Evolutionary conservation across 2,113 vertebrate species (phyloP).

Genomic region (Hepsetus odoe): DNA sequence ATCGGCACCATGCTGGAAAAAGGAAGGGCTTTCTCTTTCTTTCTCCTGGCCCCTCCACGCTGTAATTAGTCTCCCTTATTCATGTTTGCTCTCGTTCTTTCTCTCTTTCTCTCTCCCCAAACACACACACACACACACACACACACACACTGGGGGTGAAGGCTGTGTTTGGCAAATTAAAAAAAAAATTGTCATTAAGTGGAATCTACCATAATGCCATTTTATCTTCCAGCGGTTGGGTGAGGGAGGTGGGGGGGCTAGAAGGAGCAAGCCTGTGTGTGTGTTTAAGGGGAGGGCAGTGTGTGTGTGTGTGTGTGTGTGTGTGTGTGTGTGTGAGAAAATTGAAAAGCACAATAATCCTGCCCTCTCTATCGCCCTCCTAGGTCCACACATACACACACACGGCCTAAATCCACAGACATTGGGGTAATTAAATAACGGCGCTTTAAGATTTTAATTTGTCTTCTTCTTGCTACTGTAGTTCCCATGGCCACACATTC

Average conservation of each 20-base stretch:
- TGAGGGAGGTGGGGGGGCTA: constrained; percentile 61
- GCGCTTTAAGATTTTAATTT: constrained; percentile 99
- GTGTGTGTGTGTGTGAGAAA: constrained; percentile 38
- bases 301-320: constrained; percentile 47
- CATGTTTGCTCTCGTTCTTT: constrained; percentile 36
- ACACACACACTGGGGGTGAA: constrained; percentile 72
- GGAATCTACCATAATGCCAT: constrained; percentile 99
- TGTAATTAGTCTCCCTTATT: constrained; percentile 97
- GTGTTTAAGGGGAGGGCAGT: constrained; percentile 51
- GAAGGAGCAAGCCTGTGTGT: constrained; percentile 40
- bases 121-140: constrained; percentile 58
- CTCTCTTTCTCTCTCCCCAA: background rate
- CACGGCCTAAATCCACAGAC: constrained; percentile 84
- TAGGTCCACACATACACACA: constrained; percentile 39
- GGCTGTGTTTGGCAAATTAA: constrained; percentile 98
- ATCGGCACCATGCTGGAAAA: constrained; percentile 67
- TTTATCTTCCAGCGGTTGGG: constrained; percentile 97
- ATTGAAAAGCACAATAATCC: constrained; percentile 61
- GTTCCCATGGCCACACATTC: constrained; percentile 81
- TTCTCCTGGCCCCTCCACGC: constrained; percentile 88
- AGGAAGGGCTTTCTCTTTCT: constrained; percentile 35
- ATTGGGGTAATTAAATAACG: constrained; percentile 99
- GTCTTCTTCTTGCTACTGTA: constrained; percentile 81
- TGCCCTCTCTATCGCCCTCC: constrained; percentile 54
- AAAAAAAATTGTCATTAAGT: constrained; percentile 99